Conservation (phyloP, 2,888 invertebrate genomes). For the Furcula furcula region DNA sequence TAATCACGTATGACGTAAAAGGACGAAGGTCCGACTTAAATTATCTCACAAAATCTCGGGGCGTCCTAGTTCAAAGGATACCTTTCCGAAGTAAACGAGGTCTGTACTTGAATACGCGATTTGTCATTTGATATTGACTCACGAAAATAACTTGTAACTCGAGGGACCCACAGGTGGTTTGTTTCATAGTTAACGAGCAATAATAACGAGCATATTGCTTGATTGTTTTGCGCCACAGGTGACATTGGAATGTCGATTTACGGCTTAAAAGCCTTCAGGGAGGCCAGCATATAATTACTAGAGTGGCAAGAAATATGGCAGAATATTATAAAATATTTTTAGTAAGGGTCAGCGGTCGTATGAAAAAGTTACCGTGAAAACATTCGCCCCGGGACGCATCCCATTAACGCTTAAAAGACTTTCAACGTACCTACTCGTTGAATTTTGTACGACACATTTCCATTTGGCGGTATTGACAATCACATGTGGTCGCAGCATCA, state of each 20-base stretch:
- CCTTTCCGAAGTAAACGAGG: conserved; percentile 16
- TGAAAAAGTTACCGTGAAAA: conserved; percentile 32
- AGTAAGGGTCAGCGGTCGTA: conserved; percentile 10
- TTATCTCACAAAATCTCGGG: conserved; percentile 10
- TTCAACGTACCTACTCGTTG: conserved; percentile 27
- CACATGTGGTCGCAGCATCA: conserved; percentile 6
- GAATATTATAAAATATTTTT: conserved; percentile 31
- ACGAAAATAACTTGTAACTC: conserved; percentile 27
- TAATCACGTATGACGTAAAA: conserved; percentile 19
- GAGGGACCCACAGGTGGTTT: conserved; percentile 44
- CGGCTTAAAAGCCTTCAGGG: neutral
- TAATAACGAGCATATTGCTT: conserved; percentile 15
- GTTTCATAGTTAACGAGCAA: conserved; percentile 34
- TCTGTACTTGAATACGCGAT: conserved; percentile 21
- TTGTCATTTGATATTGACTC: conserved; percentile 26
- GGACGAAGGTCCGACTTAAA: conserved; percentile 10
- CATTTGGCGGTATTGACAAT: conserved; percentile 11
- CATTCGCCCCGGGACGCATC: conserved; percentile 33
- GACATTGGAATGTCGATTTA: conserved; percentile 9
- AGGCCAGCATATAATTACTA: conserved; percentile 13
- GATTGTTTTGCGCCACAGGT: conserved; percentile 21
- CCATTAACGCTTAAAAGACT: conserved; percentile 35
- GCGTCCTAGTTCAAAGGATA: conserved; percentile 7
- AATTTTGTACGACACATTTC: conserved; percentile 22
- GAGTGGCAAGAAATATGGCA: conserved; percentile 12